Base-by-base conservation (phyloP, 1,140 invertebrate species). In the Leptinotarsa texana region DNA sequence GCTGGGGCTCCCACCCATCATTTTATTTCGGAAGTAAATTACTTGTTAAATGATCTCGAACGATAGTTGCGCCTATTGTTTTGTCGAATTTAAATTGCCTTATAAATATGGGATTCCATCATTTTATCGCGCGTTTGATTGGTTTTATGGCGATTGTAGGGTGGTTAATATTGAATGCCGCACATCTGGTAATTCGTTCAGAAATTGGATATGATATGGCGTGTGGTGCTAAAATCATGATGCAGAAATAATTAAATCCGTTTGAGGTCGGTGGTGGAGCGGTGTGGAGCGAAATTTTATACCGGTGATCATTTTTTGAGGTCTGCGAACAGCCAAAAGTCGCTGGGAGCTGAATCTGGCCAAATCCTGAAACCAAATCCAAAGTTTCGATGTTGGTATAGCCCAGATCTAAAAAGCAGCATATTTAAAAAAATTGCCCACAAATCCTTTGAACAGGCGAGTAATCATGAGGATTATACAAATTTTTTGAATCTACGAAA, bases 71-170 rank as follows among this genome's bases (percentile, higher is more conserved):
- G 61, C 61, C 77, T 66, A 81, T 80, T 81, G 79, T 81, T 80
- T 79, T 77, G 74, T 78, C 77, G 80, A 78, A 80, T 80, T 81
- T 80, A 81, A 80, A 80, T 80, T 79, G 79, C 75, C 79, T 81
- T 79, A 81, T 81, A 79, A 81, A 80, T 80, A 81, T 78, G 77
- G 77, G 79, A 80, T 81, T 81, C 80, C 80, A 81, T 81, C 78
- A 81, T 80, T 80, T 78, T 80, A 78, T 79, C 71, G 70, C 24
- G 24, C 69, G 42, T 78, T 75, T 77, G 71, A 78, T 69, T 61
- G 71, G 77, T 73, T 80, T 80, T 78, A 78, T 78, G 68, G 63
- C 69, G 67, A 72, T 73, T 48, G 67, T 61, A 63, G 75, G 61
- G 61, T 68, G 72, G n/a, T 63, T 63, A n/a, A 18, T 77, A 71